Percentiles rank a stretch among this genome's conserved stretches.
phyloP scores from a whole-genome alignment of 1,140 invertebrate genomes.

The Apis mellifera region Amel_HAv3.1 CM009940.2:11390501-11391000 shows the following conservation, averaged over 20 bases:
- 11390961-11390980: no score
- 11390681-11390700: constrained; percentile 78
- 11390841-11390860: constrained; percentile 32
- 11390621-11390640: constrained; percentile 64
- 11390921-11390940: no score
- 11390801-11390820: constrained; percentile 22
- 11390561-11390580: background rate
- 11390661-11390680: constrained; percentile 75
- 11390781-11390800: constrained; percentile 37
- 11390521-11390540: background rate
- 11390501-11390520: background rate
- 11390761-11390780: no score
- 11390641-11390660: constrained; percentile 77
- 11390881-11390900: no score
- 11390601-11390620: constrained; percentile 36
- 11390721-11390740: constrained; percentile 61
- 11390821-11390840: background rate
- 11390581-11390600: constrained; percentile 9
- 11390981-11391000: no score
- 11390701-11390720: constrained; percentile 77
- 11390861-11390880: no score
- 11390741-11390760: constrained; percentile 57
- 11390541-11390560: background rate
- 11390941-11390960: no score
- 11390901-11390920: no score